Percentiles rank a stretch among this genome's conserved stretches.
These are phyloP conservation scores for Cinara cedri DNA, from an alignment of 2,888 invertebrate species.

Conservation along the genomic window DNA sequence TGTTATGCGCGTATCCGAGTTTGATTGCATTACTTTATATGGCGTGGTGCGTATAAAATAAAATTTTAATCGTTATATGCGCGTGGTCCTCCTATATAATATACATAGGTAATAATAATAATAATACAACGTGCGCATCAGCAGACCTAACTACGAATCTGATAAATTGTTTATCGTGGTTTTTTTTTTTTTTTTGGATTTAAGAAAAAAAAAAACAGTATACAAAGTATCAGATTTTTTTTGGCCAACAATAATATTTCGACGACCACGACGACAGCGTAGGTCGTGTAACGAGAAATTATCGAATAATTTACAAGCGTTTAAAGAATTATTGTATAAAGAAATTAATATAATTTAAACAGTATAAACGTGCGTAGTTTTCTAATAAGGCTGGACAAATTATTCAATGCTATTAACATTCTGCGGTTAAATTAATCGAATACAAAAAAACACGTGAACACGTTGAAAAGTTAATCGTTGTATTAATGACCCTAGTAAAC, in stretches of 20 bases:
- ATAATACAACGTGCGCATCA: background rate
- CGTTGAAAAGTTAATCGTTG: too few relatives aligned
- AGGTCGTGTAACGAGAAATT: background rate
- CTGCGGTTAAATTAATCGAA: too few relatives aligned
- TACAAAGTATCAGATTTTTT: background rate
- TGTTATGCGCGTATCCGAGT: background rate
- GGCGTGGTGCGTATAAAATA: conserved; percentile 20
- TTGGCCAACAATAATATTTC: background rate
- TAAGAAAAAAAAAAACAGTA: background rate
- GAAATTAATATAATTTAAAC: too few relatives aligned
- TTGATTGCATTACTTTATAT: conserved; percentile 41
- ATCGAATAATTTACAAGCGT: too few relatives aligned
- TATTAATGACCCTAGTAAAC: too few relatives aligned
- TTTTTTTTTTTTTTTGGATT: background rate
- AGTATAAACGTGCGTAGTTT: too few relatives aligned
- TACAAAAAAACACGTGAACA: too few relatives aligned
- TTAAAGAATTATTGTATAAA: too few relatives aligned
- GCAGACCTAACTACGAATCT: conserved; percentile 17
- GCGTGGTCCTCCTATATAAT: conserved; percentile 20
- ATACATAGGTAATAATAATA: too few relatives aligned
- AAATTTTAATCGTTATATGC: conserved; percentile 4
- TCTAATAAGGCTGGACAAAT: too few relatives aligned
- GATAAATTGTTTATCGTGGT: background rate
- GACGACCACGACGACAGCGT: too few relatives aligned
- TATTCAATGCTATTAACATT: too few relatives aligned